Percentiles rank a stretch among this genome's conserved stretches.
phyloP scores from a whole-genome alignment of 1,140 invertebrate species.

The Trypoxylus dichotomus region DNA sequence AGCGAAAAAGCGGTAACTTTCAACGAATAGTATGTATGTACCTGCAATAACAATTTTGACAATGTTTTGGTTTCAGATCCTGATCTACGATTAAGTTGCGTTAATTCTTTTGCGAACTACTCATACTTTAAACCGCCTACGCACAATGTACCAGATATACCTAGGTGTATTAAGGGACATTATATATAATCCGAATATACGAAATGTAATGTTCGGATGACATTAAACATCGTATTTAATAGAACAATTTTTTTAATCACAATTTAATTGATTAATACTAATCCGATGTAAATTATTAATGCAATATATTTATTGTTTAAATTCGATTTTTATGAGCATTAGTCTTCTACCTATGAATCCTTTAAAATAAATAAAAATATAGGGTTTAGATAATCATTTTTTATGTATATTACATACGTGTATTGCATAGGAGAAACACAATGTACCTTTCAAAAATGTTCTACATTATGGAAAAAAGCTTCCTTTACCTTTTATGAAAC shows the following conservation, averaged over 20 bases:
- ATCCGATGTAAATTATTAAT: no score
- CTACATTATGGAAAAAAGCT: no score
- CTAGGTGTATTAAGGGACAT: slow-evolving; percentile 61
- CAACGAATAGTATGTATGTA: background rate
- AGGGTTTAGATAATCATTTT: no score
- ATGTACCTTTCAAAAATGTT: no score
- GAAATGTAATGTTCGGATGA: background rate
- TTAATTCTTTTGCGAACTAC: background rate
- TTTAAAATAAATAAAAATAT: no score
- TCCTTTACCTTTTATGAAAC: no score
- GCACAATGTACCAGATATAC: slow-evolving; percentile 61
- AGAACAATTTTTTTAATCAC: background rate
- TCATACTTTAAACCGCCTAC: slow-evolving; percentile 49
- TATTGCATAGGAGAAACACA: no score
- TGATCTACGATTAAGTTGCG: background rate
- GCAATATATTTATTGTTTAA: no score
- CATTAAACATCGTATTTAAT: background rate
- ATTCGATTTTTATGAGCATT: no score
- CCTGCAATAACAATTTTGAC: background rate
- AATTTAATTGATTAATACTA: no score
- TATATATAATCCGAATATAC: slow-evolving; percentile 54
- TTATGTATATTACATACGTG: no score
- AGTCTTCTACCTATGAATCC: no score
- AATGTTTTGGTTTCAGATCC: background rate
- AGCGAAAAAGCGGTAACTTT: background rate